Conservation (phyloP, 2,888 invertebrate genomes). For the Plagodis dolabraria region DNA sequence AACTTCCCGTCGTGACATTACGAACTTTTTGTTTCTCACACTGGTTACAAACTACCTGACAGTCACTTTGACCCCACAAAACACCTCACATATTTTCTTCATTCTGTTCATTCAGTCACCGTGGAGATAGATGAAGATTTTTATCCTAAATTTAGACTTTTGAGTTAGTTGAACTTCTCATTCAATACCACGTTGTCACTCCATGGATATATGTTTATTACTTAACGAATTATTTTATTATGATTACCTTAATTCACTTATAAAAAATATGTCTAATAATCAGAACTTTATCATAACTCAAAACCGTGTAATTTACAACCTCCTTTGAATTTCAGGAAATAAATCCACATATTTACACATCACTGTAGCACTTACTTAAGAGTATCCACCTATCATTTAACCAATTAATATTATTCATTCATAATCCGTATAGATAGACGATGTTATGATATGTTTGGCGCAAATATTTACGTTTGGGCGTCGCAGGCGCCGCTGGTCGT, state of each 20-base stretch:
- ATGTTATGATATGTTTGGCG: constrained; percentile 27
- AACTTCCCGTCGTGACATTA: constrained; percentile 68
- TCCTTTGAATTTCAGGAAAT: constrained; percentile 15
- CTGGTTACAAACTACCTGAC: background rate
- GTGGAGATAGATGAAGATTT: too few relatives aligned
- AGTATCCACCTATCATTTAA: constrained; percentile 18
- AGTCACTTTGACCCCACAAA: background rate
- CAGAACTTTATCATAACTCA: constrained; percentile 11
- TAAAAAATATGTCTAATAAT: background rate
- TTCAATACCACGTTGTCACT: too few relatives aligned
- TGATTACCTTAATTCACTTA: too few relatives aligned
- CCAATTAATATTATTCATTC: constrained; percentile 25
- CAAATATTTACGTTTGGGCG: constrained; percentile 24
- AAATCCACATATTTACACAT: constrained; percentile 19
- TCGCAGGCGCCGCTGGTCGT: constrained; percentile 30
- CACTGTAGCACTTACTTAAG: constrained; percentile 18
- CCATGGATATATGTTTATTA: too few relatives aligned
- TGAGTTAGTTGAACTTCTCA: too few relatives aligned
- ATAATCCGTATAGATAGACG: constrained; percentile 65
- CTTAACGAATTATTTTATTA: too few relatives aligned
- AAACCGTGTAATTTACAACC: constrained; percentile 9
- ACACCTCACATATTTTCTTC: background rate
- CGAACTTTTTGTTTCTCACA: background rate
- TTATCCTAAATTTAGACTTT: too few relatives aligned
- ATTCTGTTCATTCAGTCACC: too few relatives aligned